phyloP scores from a whole-genome alignment of 2,113 vertebrate genomes.

The Felis chaus region DNA sequence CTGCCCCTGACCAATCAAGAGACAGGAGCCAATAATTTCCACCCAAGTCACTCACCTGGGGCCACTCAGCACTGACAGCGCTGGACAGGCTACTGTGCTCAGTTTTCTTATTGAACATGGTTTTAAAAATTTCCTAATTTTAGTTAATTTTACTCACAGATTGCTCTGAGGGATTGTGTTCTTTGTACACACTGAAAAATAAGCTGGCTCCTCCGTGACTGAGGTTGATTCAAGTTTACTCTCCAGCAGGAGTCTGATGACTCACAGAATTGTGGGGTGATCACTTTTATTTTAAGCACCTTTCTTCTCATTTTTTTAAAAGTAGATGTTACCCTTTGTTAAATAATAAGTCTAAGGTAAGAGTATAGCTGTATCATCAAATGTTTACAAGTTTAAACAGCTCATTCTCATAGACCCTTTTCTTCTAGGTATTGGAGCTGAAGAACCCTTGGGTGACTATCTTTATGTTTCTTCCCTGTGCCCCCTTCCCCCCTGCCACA shows the following conservation, averaged over 20 bases:
- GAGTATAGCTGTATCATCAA: not conserved
- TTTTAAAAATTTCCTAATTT: not conserved
- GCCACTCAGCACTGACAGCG: not conserved
- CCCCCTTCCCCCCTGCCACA: not conserved
- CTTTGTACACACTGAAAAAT: not conserved
- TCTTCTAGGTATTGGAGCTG: not conserved
- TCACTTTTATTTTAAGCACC: not conserved
- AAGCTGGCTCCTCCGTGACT: not conserved
- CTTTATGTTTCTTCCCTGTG: not conserved
- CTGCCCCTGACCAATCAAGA: not conserved
- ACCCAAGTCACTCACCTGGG: not conserved
- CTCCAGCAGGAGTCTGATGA: not conserved
- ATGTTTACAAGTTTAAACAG: not conserved
- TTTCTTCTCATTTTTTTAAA: not conserved
- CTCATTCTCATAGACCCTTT: not conserved
- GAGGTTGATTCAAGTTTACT: not conserved
- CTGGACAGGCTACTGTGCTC: not conserved
- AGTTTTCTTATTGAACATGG: not conserved
- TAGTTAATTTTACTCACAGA: not conserved
- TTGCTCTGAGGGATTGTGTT: not conserved
- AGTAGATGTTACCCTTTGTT: not conserved
- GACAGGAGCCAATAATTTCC: not conserved
- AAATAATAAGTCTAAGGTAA: not conserved
- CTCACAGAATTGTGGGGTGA: not conserved
- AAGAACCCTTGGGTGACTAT: not conserved